phyloP scores from a whole-genome alignment of 2,797 vertebrate genomes.

The Acrossocheilus fasciatus region DNA sequence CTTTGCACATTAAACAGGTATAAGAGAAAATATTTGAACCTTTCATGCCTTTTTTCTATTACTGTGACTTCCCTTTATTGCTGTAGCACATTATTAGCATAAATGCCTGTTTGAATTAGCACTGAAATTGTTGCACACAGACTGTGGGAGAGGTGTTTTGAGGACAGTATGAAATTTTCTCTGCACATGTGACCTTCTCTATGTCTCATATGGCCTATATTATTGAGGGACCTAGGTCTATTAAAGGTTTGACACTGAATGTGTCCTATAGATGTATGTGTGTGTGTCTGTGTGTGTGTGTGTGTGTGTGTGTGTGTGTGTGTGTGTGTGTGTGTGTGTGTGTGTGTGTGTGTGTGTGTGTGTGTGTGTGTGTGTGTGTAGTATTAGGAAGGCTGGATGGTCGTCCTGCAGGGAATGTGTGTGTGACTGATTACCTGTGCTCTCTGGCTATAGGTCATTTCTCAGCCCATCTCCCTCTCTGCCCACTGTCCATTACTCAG shows the following conservation, averaged over 20 bases:
- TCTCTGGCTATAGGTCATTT: conserved; percentile 56
- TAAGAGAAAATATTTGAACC: not conserved
- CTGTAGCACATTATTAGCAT: not conserved
- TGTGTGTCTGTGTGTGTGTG: conserved; percentile 35
- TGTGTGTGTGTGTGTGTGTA: conserved; percentile 30
- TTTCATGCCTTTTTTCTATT: not conserved
- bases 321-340: conserved; percentile 33
- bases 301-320: conserved; percentile 39
- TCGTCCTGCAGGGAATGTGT: conserved; percentile 21
- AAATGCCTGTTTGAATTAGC: not conserved
- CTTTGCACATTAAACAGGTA: not conserved
- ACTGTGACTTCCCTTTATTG: not conserved
- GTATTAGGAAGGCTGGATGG: conserved; percentile 5
- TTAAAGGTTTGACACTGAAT: not conserved
- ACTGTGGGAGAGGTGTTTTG: not conserved
- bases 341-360: conserved; percentile 17
- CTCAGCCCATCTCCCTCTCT: conserved; percentile 60
- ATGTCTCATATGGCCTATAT: not conserved
- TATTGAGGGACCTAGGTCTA: not conserved
- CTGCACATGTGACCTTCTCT: not conserved
- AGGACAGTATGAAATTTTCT: not conserved
- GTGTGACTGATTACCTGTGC: conserved; percentile 59
- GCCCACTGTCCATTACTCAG: conserved; percentile 56
- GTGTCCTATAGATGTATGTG: not conserved
- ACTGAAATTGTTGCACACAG: not conserved